These are phyloP conservation scores for Diadema setosum DNA, from an alignment of 35 echinoderm and acorn worm genomes.

Conservation along the genomic window DNA sequence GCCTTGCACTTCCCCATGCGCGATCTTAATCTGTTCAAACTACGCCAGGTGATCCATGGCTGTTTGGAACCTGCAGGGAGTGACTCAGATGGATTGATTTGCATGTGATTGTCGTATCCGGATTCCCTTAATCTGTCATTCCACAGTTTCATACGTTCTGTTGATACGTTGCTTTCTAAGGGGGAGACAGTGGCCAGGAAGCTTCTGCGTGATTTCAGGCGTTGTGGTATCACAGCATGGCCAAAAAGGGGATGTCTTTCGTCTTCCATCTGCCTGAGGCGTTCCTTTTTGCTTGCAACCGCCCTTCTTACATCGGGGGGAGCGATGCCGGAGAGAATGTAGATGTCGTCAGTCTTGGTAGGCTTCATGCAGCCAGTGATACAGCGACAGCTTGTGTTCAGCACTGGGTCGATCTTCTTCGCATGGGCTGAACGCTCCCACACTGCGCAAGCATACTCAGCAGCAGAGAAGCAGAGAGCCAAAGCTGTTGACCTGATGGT, in stretches of 20 bases:
- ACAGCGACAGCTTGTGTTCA: background rate
- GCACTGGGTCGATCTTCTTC: slow-evolving; percentile 17
- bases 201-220: background rate
- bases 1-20: too few species aligned
- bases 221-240: background rate
- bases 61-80: too few species aligned
- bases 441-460: background rate
- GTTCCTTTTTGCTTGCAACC: background rate
- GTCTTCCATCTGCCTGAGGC: background rate
- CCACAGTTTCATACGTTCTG: too few species aligned
- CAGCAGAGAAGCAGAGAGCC: too few species aligned
- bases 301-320: background rate
- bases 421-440: slow-evolving; percentile 29
- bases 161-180: too few species aligned
- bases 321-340: slow-evolving; percentile 6
- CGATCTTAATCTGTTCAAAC: too few species aligned
- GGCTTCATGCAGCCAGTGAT: slow-evolving; percentile 19
- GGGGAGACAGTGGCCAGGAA: too few species aligned
- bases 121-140: too few species aligned
- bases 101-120: too few species aligned
- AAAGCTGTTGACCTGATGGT: background rate
- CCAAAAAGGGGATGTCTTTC: background rate
- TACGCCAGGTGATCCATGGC: too few species aligned
- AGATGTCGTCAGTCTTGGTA: background rate
- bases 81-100: too few species aligned